Evolutionary conservation across 2,113 vertebrate genomes (phyloP).

Genomic region (Cynoglossus semilaevis): DNA sequence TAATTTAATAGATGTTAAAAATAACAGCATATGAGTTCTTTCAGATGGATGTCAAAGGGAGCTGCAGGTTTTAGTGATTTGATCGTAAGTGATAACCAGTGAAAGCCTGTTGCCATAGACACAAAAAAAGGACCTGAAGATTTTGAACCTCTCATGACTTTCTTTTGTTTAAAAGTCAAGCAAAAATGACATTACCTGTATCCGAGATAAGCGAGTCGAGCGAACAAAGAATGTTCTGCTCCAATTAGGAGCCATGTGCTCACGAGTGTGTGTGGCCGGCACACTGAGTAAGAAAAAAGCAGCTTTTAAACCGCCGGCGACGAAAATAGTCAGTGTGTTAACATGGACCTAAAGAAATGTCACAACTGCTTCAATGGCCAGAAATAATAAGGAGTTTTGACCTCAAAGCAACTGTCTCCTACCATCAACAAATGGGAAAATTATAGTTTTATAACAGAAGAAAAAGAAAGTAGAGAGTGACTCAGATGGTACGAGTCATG

Average conservation of each 20-base stretch:
- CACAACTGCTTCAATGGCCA: neutral
- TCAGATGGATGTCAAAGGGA: neutral
- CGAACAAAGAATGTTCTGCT: slow-evolving; percentile 31
- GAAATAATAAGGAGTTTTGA: neutral
- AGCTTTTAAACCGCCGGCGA: neutral
- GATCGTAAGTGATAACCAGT: slow-evolving; percentile 31
- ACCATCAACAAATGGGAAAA: neutral
- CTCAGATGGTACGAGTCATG: too few relatives aligned
- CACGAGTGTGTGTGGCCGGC: neutral
- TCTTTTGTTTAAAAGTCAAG: slow-evolving; percentile 13
- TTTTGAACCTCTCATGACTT: slow-evolving; percentile 26
- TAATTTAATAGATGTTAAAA: too few relatives aligned
- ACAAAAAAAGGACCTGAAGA: slow-evolving; percentile 42
- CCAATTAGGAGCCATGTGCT: slow-evolving; percentile 24
- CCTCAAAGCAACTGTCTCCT: neutral
- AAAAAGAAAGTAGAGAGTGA: too few relatives aligned
- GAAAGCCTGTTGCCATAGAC: slow-evolving; percentile 61
- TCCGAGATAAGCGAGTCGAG: slow-evolving; percentile 26
- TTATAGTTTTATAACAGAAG: too few relatives aligned
- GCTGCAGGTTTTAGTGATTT: slow-evolving; percentile 17
- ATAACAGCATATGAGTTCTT: too few relatives aligned
- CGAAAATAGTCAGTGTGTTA: neutral
- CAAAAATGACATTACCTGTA: slow-evolving; percentile 24
- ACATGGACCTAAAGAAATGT: neutral
- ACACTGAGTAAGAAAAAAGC: slow-evolving; percentile 3